Conservation (phyloP, 2,113 vertebrate species). For the Microcebus lehilahytsara region DNA sequence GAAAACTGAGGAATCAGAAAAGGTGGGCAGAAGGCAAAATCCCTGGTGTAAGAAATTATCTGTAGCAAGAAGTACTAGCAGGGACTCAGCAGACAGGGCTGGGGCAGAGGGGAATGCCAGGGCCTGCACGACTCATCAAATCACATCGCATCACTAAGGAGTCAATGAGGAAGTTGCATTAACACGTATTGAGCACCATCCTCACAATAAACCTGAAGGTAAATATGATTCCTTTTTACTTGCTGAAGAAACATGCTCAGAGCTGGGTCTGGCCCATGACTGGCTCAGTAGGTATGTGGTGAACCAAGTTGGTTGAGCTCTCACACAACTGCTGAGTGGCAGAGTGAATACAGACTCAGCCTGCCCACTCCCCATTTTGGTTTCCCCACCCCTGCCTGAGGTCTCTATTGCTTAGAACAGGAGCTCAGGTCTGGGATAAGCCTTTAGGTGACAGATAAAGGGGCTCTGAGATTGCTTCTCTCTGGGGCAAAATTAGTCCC, state of each 20-base stretch:
- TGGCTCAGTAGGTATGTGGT: neutral
- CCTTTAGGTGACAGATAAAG: neutral
- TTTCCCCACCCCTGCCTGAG: neutral
- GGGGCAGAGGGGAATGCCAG: neutral
- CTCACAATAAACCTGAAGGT: neutral
- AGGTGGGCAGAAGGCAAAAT: neutral
- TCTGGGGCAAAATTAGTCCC: neutral
- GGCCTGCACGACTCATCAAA: no score
- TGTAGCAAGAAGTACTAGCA: neutral
- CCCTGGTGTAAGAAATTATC: neutral
- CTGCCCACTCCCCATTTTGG: neutral
- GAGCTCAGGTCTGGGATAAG: neutral
- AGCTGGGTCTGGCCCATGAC: neutral
- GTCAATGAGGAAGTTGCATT: neutral
- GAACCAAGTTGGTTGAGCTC: neutral
- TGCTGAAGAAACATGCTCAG: neutral
- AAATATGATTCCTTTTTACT: neutral
- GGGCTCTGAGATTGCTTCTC: neutral
- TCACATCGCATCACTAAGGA: neutral
- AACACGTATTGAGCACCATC: neutral
- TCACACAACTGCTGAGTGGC: neutral
- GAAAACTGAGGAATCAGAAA: neutral
- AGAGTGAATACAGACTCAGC: neutral
- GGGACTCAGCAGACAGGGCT: neutral
- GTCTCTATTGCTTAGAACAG: neutral